These are phyloP conservation scores for Eupristina koningsbergeri DNA, from an alignment of 1,140 invertebrate species.

Conservation along the genomic window DNA sequence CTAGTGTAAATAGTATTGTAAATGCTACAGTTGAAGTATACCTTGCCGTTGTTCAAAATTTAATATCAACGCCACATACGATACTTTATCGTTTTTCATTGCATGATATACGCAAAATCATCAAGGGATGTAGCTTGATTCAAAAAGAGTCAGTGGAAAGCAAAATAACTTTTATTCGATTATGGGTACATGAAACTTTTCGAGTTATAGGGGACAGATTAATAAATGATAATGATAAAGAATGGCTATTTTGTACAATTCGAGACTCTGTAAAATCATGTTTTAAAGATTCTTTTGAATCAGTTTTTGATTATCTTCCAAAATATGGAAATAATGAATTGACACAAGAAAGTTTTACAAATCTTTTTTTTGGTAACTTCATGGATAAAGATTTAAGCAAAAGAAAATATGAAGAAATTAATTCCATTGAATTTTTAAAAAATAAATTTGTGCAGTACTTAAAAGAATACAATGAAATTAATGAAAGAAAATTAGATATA, in stretches of 20 bases:
- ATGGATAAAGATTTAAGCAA: slow-evolving; percentile 72
- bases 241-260: slow-evolving; percentile 76
- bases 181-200: slow-evolving; percentile 82
- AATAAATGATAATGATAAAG: slow-evolving; percentile 74
- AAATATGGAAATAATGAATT: slow-evolving; percentile 69
- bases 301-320: slow-evolving; percentile 68
- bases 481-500: slow-evolving; percentile 77
- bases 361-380: slow-evolving; percentile 80
- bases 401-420: slow-evolving; percentile 79
- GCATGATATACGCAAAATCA: slow-evolving; percentile 77
- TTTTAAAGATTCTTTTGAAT: slow-evolving; percentile 76
- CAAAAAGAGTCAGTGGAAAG: slow-evolving; percentile 78
- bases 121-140: slow-evolving; percentile 78
- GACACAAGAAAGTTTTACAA: slow-evolving; percentile 75
- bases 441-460: slow-evolving; percentile 74
- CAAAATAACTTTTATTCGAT: slow-evolving; percentile 71
- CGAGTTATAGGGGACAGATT: slow-evolving; percentile 82
- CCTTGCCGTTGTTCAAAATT: slow-evolving; percentile 70
- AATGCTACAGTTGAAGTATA: slow-evolving; percentile 78
- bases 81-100: slow-evolving; percentile 81
- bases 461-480: slow-evolving; percentile 78
- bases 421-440: slow-evolving; percentile 74
- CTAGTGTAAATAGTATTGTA: slow-evolving; percentile 76
- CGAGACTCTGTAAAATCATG: slow-evolving; percentile 70
- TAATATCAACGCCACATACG: slow-evolving; percentile 77